These are phyloP conservation scores for Oxyruncus cristatus DNA, from an alignment of 2,113 vertebrate genomes.

Conservation along the genomic window DNA sequence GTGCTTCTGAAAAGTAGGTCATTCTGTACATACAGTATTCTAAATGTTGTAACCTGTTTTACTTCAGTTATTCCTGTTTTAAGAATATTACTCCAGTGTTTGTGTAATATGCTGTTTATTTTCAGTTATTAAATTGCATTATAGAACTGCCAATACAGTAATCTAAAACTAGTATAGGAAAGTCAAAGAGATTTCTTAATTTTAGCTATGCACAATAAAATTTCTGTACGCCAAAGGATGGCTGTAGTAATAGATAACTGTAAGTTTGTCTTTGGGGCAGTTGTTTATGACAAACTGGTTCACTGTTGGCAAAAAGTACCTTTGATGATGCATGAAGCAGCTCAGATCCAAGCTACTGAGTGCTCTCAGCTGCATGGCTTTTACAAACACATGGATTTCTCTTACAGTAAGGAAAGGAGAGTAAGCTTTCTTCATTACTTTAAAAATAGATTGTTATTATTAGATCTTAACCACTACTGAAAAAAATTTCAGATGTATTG, in stretches of 20 bases:
- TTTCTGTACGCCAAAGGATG: neutral
- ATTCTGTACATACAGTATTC: neutral
- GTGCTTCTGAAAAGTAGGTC: neutral
- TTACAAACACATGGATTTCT: neutral
- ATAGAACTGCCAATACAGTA: neutral
- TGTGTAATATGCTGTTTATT: neutral
- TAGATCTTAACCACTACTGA: neutral
- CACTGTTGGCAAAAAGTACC: neutral
- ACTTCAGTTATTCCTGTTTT: neutral
- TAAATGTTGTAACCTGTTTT: neutral
- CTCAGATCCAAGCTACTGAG: neutral
- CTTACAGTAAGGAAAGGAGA: neutral
- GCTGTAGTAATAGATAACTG: neutral
- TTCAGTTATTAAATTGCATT: neutral
- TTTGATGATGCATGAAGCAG: neutral
- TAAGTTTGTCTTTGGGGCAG: neutral
- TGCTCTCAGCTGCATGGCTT: neutral
- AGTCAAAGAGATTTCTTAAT: neutral
- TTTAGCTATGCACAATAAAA: neutral
- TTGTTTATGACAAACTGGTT: neutral
- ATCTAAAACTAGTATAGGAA: neutral
- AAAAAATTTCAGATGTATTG: neutral
- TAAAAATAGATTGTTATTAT: neutral
- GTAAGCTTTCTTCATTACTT: neutral
- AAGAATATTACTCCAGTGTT: neutral